Evolutionary conservation across 92 coral and sea anemone species (phyloP).

Genomic region (Chrysogorgia sp.): DNA sequence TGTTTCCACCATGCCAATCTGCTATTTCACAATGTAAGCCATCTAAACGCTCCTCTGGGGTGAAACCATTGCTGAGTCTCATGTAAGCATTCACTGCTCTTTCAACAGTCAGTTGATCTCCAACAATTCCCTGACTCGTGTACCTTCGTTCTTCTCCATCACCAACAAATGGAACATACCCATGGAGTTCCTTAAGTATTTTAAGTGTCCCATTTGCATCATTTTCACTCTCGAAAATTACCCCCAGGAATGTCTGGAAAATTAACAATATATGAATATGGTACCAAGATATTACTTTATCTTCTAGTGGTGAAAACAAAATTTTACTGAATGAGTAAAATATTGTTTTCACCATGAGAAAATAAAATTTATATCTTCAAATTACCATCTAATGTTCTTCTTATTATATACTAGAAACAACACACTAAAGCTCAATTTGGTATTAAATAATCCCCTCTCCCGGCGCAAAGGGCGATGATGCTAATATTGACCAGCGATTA

Average conservation of each 20-base stretch:
- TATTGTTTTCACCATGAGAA: too few species aligned
- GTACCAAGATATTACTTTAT: neutral
- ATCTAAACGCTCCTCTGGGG: slow-evolving; percentile 47
- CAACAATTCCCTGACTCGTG: slow-evolving; percentile 66
- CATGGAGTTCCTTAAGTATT: slow-evolving; percentile 59
- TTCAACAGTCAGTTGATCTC: too few species aligned
- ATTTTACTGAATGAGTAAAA: too few species aligned
- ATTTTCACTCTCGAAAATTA: slow-evolving; percentile 72
- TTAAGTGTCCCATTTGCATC: slow-evolving; percentile 69
- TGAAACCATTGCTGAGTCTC: slow-evolving; percentile 60
- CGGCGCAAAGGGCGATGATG: too few species aligned
- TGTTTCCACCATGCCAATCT: too few species aligned
- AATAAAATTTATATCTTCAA: too few species aligned
- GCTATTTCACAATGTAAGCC: slow-evolving; percentile 53
- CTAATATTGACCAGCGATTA: neutral
- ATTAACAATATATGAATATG: slow-evolving; percentile 6
- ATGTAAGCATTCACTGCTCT: slow-evolving; percentile 67
- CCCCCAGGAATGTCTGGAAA: slow-evolving; percentile 74
- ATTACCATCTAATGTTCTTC: neutral
- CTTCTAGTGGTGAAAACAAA: too few species aligned
- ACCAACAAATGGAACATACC: slow-evolving; percentile 66
- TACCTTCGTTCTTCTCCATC: slow-evolving; percentile 63
- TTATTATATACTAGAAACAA: neutral
- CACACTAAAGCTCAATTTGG: neutral
- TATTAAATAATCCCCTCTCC: neutral